phyloP scores from a whole-genome alignment of 2,888 invertebrate genomes.

The Hofmannophila pseudospretella region DNA sequence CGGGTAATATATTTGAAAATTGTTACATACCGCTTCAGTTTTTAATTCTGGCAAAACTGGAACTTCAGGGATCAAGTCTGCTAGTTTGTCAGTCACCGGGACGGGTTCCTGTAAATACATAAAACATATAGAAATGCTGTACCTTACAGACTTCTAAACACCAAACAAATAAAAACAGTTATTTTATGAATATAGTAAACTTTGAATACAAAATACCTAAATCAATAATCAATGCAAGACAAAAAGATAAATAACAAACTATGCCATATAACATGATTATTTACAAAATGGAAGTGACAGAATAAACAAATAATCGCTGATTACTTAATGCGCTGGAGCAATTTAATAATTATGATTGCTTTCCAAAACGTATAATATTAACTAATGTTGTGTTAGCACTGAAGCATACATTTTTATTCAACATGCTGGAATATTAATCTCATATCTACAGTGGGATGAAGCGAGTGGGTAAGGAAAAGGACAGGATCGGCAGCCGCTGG shows the following conservation, averaged over 20 bases:
- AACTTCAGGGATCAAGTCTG: constrained; percentile 64
- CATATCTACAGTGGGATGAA: constrained; percentile 26
- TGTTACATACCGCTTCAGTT: constrained; percentile 65
- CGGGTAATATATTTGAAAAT: too few species aligned
- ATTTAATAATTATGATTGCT: too few species aligned
- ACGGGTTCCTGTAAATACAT: constrained; percentile 49
- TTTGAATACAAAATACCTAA: too few species aligned
- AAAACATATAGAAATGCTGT: not conserved
- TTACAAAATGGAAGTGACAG: constrained; percentile 3
- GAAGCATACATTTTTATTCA: constrained; percentile 30
- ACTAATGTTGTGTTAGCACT: constrained; percentile 44
- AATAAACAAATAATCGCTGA: too few species aligned
- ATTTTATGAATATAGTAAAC: too few species aligned
- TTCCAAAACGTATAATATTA: not conserved
- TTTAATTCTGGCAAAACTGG: constrained; percentile 62
- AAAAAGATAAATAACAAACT: not conserved
- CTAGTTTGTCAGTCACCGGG: constrained; percentile 56
- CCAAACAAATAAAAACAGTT: not conserved
- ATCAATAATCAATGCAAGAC: not conserved
- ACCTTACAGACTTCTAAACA: not conserved
- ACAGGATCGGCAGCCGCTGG: constrained; percentile 30
- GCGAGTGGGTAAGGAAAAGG: constrained; percentile 33
- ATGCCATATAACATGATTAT: not conserved
- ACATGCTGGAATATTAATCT: constrained; percentile 41
- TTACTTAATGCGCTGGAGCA: not conserved